These are phyloP conservation scores for Dasysyrphus tricinctus DNA, from an alignment of 2,888 invertebrate genomes.

Conservation along the genomic window DNA sequence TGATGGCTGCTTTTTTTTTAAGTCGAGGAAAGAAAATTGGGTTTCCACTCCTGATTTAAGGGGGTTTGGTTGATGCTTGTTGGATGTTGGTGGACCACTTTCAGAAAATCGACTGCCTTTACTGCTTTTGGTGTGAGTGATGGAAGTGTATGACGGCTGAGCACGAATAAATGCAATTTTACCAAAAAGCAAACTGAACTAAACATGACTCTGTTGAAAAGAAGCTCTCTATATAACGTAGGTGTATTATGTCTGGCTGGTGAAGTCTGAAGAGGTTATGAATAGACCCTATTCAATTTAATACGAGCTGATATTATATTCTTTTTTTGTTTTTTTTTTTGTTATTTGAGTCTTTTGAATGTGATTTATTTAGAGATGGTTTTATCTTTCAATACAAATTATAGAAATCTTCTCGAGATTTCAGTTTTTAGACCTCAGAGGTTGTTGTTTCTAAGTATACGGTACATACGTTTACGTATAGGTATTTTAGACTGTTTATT, in stretches of 20 bases:
- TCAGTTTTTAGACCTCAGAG: not conserved
- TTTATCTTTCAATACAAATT: not conserved
- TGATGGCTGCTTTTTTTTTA: slow-evolving; percentile 9
- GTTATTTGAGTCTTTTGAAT: not conserved
- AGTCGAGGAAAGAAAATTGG: slow-evolving; percentile 51
- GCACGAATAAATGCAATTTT: slow-evolving; percentile 52
- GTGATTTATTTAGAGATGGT: not conserved
- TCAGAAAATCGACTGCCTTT: slow-evolving; percentile 46
- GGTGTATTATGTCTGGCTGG: slow-evolving; percentile 1
- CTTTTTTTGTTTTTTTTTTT: not conserved
- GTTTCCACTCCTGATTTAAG: slow-evolving; percentile 34
- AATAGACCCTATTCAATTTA: slow-evolving; percentile 6
- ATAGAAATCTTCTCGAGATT: not conserved
- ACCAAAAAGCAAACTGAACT: slow-evolving; percentile 23
- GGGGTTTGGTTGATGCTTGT: slow-evolving; percentile 3
- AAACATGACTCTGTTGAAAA: slow-evolving; percentile 13
- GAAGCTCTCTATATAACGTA: not conserved
- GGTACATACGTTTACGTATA: too few relatives aligned
- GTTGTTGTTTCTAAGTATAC: too few relatives aligned
- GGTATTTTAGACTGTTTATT: too few relatives aligned
- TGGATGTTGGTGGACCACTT: slow-evolving; percentile 50
- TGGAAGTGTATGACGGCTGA: slow-evolving; percentile 33
- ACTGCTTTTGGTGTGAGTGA: slow-evolving; percentile 18
- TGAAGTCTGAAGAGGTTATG: slow-evolving; percentile 16
- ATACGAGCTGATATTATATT: not conserved